Conservation (phyloP, 2,888 invertebrate species). For the Tetragnatha montana region DNA sequence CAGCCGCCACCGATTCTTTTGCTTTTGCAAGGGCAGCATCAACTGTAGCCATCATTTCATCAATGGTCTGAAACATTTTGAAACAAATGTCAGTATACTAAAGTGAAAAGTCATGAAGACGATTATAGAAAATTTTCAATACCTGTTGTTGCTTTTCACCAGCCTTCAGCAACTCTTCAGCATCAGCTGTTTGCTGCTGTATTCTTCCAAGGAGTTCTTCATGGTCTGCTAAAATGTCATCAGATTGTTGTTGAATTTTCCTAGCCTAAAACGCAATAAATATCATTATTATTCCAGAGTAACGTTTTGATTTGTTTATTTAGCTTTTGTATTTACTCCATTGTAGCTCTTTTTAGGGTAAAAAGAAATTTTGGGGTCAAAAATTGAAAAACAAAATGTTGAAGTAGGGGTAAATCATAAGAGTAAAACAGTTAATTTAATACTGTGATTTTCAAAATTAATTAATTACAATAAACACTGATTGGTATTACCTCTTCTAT, state of each 20-base stretch:
- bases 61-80: conserved; percentile 80
- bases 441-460: not conserved
- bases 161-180: conserved; percentile 77
- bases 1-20: conserved; percentile 87
- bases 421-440: not conserved
- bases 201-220: conserved; percentile 78
- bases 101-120: no score
- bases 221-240: conserved; percentile 82
- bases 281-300: not conserved
- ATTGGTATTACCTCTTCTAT: conserved; percentile 81
- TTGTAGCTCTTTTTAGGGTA: no score
- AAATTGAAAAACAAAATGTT: not conserved
- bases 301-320: no score
- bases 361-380: no score
- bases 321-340: no score
- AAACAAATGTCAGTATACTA: no score
- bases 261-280: conserved; percentile 75
- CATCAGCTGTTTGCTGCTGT: conserved; percentile 80
- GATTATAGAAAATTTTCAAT: not conserved
- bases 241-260: conserved; percentile 80
- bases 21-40: conserved; percentile 83
- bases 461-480: not conserved
- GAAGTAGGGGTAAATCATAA: not conserved
- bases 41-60: conserved; percentile 86
- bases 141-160: conserved; percentile 83